Evolutionary conservation across 1,140 invertebrate species (phyloP).

Genomic region (Trinorchestia longiramus): DNA sequence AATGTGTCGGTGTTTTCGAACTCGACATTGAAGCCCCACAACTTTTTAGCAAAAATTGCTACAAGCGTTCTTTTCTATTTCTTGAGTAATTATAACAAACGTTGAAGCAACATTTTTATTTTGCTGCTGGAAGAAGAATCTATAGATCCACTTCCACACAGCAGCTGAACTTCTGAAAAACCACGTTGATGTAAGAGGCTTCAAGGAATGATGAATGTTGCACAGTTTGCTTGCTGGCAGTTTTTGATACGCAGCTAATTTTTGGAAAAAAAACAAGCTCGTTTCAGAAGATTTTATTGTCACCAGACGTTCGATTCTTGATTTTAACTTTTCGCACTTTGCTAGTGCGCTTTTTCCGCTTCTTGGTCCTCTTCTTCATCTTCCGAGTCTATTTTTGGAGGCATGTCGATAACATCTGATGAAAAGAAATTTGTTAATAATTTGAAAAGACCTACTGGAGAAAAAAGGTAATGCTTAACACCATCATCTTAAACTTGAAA

Average conservation of each 20-base stretch:
- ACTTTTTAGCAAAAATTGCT: neutral
- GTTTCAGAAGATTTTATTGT: neutral
- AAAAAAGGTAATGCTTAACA: neutral
- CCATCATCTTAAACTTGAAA: too few relatives aligned
- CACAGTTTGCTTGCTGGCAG: neutral
- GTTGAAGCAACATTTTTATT: neutral
- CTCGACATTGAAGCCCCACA: neutral
- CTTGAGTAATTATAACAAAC: neutral
- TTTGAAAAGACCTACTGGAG: neutral
- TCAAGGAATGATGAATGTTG: neutral
- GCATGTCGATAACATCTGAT: conserved; percentile 21
- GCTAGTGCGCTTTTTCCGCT: neutral
- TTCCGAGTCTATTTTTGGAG: conserved; percentile 29
- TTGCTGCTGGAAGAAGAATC: neutral
- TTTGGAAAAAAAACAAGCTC: neutral
- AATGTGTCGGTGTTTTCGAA: neutral
- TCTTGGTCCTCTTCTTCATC: neutral
- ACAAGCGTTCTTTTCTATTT: neutral
- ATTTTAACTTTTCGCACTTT: neutral
- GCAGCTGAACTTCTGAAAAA: neutral
- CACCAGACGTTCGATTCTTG: neutral
- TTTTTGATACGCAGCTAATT: neutral
- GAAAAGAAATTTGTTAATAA: neutral
- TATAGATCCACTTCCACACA: neutral
- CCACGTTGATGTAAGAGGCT: neutral